Evolutionary conservation across 2,113 vertebrate species (phyloP), one percentile per base, ranked within the genome.

Genomic region (Myodes glareolus): DNA sequence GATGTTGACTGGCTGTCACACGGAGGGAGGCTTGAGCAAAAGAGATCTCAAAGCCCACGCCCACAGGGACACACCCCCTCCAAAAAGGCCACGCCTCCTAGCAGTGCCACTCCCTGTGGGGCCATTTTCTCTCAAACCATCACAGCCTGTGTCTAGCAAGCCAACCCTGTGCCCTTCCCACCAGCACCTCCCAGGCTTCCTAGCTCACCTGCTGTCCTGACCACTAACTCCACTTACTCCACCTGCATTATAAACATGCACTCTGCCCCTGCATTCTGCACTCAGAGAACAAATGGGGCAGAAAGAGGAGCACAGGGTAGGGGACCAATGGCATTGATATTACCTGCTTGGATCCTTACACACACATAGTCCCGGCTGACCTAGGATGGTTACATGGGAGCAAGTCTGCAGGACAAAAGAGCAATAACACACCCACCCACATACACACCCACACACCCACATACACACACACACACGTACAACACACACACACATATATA

Each of bases 221-320:
- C 33, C 17, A 8, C 42, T 9, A 55, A 7, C 36, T 16, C 27
- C 50, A 19, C 8, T 67, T 13, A 1, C 7, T 8, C 17, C 17
- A 14, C 9, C 88, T 63, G 9, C 67, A 47, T 19, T 19, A 50
- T 5, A 67, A 36, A 19, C 25, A 33, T 11, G 7, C 23, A 16
- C 36, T 25, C 0, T 23, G 68, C 23, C 12, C 68, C 36, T 16
- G 21, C 6, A 2, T 21, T 25, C n/a, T 31, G 4, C 21, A 31
- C 50, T 5, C 0, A 3, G 70, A 73, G 55, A 39, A 67, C 33
- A 61, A 78, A 42, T 7, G 16, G 13, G 65, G 19, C 31, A n/a
- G 13, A 19, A 19, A 3, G 0, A 0, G 7, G n/a, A 25, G 52
- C 45, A 6, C 39, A 63, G 31, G 7, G 0, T 3, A 91, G 76